Conservation (phyloP, 2,888 invertebrate species). For the Tetropium fuscum region DNA sequence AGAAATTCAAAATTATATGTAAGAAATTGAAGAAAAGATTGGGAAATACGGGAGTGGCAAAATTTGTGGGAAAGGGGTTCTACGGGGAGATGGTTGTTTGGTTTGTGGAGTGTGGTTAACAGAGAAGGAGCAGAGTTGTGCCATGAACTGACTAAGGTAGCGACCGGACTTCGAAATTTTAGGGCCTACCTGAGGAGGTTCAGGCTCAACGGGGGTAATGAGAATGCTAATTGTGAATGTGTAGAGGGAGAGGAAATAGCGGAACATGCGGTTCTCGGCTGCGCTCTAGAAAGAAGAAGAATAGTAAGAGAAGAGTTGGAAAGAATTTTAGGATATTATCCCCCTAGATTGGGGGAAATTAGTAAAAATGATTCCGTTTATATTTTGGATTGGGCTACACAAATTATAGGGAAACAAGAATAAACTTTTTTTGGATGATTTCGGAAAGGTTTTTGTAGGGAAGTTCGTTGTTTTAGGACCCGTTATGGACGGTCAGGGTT, state of each 20-base stretch:
- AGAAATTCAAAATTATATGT: background rate
- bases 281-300: background rate
- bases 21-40: background rate
- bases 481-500: too few relatives aligned
- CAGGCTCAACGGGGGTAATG: background rate
- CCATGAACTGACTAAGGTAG: background rate
- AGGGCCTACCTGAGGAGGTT: background rate
- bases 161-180: background rate
- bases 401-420: too few relatives aligned
- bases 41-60: background rate
- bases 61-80: background rate
- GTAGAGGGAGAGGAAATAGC: background rate
- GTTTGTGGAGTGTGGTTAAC: background rate
- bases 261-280: background rate
- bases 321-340: background rate
- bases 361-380: background rate
- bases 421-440: too few relatives aligned
- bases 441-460: too few relatives aligned
- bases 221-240: background rate
- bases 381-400: background rate
- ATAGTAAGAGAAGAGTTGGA: background rate
- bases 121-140: background rate
- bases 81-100: background rate
- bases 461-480: too few relatives aligned
- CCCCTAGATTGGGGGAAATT: background rate